These are phyloP conservation scores for Astyanax mexicanus DNA, from an alignment of 2,797 vertebrate species.

Conservation along the genomic window DNA sequence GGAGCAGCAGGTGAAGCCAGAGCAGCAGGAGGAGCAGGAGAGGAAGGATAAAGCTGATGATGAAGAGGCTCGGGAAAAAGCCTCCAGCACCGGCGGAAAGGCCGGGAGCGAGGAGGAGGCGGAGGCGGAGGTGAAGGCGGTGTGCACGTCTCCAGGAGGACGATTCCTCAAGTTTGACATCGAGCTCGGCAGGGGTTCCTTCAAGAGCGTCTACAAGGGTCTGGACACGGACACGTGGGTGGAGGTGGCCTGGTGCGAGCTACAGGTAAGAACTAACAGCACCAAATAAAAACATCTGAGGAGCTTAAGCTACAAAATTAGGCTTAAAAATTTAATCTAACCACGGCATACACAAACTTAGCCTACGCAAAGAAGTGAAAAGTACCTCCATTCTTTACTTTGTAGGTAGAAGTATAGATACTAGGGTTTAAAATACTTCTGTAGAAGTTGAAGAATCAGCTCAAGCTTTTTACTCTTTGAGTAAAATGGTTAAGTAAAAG, in stretches of 20 bases:
- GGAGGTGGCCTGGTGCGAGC: constrained; percentile 98
- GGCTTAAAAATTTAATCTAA: too few relatives aligned
- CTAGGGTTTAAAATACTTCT: too few relatives aligned
- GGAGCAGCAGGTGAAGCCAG: constrained; percentile 25
- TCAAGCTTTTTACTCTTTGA: too few relatives aligned
- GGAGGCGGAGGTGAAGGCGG: constrained; percentile 95
- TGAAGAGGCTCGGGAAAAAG: constrained; percentile 60
- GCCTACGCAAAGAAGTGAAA: too few relatives aligned
- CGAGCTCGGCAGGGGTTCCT: constrained; percentile 95
- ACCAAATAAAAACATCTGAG: background rate
- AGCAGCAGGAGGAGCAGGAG: constrained; percentile 12
- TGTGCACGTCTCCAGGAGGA: constrained; percentile 93
- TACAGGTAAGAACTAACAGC: constrained; percentile 85
- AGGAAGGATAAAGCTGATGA: constrained; percentile 14
- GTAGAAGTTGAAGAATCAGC: too few relatives aligned
- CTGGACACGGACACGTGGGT: constrained; percentile 98
- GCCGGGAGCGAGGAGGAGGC: constrained; percentile 88
- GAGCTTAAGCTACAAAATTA: too few relatives aligned
- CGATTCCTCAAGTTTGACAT: constrained; percentile 99
- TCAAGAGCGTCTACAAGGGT: constrained; percentile 98
- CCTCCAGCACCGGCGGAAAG: constrained; percentile 71
- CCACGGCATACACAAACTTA: too few relatives aligned
- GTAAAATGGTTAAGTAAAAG: too few relatives aligned
- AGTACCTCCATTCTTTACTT: too few relatives aligned
- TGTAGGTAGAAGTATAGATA: too few relatives aligned